These are phyloP conservation scores for Spinus olivaceus DNA, from an alignment of 2,797 vertebrate genomes.

Conservation along the genomic window DNA sequence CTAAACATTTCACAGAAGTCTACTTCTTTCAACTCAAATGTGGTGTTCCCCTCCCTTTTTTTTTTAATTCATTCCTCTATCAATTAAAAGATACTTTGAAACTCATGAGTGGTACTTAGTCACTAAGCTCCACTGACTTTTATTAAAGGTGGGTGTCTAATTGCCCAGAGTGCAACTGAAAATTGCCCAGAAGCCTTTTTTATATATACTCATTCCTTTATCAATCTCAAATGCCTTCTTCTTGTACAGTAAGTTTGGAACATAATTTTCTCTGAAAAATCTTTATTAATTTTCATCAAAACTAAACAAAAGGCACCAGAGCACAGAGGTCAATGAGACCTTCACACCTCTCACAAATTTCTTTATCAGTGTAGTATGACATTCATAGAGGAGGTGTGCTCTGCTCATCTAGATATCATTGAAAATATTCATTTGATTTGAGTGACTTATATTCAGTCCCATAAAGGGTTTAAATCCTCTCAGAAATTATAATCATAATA, in stretches of 20 bases:
- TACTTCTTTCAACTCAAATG: background rate
- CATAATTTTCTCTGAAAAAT: background rate
- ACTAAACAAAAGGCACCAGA: background rate
- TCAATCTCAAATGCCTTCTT: background rate
- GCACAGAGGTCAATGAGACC: background rate
- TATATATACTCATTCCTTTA: background rate
- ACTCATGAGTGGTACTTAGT: background rate
- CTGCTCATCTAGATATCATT: background rate
- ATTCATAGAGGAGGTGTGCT: background rate
- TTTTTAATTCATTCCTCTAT: background rate
- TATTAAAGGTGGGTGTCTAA: background rate
- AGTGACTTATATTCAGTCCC: background rate
- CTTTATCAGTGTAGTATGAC: background rate
- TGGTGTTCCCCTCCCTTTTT: background rate
- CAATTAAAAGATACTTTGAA: background rate
- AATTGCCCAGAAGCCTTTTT: background rate
- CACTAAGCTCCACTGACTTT: background rate
- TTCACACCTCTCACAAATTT: background rate
- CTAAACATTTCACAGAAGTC: background rate
- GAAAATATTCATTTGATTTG: background rate
- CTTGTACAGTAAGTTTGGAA: background rate
- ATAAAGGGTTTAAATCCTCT: background rate
- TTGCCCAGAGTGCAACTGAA: background rate
- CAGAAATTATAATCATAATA: background rate
- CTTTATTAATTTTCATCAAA: background rate